These are phyloP conservation scores for Sebastes paucispinis DNA, from an alignment of 2,797 vertebrate genomes.

Conservation along the genomic window DNA sequence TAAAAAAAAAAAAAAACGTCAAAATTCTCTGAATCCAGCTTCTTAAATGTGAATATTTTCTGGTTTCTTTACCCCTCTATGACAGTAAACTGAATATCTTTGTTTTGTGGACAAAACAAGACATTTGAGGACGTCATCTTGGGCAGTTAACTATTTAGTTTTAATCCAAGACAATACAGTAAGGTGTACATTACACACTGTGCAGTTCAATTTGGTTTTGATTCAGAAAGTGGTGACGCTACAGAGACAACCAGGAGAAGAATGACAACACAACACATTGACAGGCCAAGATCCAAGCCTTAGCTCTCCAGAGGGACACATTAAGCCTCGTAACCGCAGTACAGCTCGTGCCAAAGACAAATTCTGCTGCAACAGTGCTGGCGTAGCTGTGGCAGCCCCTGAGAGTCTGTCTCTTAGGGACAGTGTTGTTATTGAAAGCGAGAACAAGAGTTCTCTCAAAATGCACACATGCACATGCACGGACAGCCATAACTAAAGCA, in stretches of 20 bases:
- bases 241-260: constrained; percentile 4
- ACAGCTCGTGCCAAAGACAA: constrained; percentile 19
- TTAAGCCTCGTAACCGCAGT: constrained; percentile 25
- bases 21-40: no score
- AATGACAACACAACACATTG: neutral
- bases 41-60: no score
- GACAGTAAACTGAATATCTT: neutral
- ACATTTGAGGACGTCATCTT: neutral
- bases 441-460: constrained; percentile 22
- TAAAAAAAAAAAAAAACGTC: no score
- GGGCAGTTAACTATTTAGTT: neutral
- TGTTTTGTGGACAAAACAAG: neutral
- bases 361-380: constrained; percentile 19
- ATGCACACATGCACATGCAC: constrained; percentile 21
- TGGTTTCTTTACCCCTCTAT: neutral
- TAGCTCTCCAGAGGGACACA: constrained; percentile 20
- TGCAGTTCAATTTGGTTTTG: neutral
- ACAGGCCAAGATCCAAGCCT: constrained; percentile 6
- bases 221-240: constrained; percentile 15
- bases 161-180: neutral
- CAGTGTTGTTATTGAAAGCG: constrained; percentile 25
- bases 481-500: constrained; percentile 18
- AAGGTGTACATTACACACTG: neutral
- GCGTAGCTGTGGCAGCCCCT: neutral
- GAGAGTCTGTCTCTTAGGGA: constrained; percentile 46